Conservation (phyloP, 2,113 vertebrate genomes). For the Gyps fulvus region DNA sequence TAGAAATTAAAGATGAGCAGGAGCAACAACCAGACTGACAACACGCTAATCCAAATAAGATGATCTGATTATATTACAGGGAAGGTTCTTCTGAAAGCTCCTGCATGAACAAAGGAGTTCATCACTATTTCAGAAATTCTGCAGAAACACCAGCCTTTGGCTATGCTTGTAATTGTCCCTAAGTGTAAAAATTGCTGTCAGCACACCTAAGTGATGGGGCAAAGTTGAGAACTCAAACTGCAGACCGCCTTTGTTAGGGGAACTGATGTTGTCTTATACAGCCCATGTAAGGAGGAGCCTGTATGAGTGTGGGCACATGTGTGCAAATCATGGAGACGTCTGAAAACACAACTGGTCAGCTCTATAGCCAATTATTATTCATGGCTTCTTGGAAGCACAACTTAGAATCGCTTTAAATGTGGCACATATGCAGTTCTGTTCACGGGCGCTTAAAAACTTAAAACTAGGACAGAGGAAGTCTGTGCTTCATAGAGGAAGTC, state of each 20-base stretch:
- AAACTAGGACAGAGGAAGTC: background rate
- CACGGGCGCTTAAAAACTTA: background rate
- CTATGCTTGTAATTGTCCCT: background rate
- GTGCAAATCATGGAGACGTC: background rate
- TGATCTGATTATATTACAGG: background rate
- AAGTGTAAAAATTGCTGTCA: background rate
- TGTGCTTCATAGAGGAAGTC: background rate
- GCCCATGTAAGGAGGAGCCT: background rate
- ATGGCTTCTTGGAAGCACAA: background rate
- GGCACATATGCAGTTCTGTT: background rate
- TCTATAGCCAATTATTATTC: background rate
- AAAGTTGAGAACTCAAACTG: background rate
- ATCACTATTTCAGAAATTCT: background rate
- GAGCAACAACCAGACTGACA: background rate
- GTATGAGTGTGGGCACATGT: accelerated
- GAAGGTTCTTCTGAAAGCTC: background rate
- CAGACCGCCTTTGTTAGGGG: background rate
- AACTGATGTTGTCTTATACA: background rate
- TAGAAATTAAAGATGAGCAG: background rate
- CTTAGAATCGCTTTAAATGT: background rate
- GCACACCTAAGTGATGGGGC: accelerated
- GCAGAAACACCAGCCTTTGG: background rate
- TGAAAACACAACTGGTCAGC: background rate
- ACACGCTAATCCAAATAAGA: background rate
- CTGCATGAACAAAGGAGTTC: background rate